A percentile compares a stretch with the other conserved stretches of the same genome.
These are phyloP conservation scores for Halichoerus grypus DNA, from an alignment of 2,113 vertebrate species.

Conservation along the genomic window DNA sequence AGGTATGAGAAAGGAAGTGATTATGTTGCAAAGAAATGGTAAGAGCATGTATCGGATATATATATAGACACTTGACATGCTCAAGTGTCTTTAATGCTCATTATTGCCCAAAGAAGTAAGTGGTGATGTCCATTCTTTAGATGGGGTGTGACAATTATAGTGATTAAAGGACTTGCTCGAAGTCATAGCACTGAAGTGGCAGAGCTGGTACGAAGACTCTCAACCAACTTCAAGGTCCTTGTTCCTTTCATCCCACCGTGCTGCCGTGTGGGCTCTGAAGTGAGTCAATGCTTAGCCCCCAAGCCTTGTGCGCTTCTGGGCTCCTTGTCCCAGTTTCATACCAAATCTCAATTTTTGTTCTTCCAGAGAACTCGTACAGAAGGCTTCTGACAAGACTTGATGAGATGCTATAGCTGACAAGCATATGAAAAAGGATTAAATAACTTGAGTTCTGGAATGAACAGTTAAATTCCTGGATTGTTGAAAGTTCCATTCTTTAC, in stretches of 20 bases:
- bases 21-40: not conserved
- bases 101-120: not conserved
- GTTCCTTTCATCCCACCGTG: not conserved
- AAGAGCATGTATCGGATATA: not conserved
- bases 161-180: too few species aligned
- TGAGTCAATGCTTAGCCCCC: rapidly evolving
- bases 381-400: not conserved
- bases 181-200: not conserved
- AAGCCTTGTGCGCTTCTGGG: not conserved
- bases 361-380: not conserved
- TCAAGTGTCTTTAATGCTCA: not conserved
- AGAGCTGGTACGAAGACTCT: not conserved
- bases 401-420: not conserved
- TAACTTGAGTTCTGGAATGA: not conserved
- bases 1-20: not conserved
- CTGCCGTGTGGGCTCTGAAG: rapidly evolving
- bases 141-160: not conserved
- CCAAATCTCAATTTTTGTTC: not conserved
- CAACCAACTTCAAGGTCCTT: not conserved
- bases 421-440: not conserved
- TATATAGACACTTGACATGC: not conserved
- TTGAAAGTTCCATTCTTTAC: not conserved
- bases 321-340: not conserved
- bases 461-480: not conserved
- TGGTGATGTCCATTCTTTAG: not conserved